phyloP scores from a whole-genome alignment of 2,797 vertebrate species.

The Oreochromis mossambicus region DNA sequence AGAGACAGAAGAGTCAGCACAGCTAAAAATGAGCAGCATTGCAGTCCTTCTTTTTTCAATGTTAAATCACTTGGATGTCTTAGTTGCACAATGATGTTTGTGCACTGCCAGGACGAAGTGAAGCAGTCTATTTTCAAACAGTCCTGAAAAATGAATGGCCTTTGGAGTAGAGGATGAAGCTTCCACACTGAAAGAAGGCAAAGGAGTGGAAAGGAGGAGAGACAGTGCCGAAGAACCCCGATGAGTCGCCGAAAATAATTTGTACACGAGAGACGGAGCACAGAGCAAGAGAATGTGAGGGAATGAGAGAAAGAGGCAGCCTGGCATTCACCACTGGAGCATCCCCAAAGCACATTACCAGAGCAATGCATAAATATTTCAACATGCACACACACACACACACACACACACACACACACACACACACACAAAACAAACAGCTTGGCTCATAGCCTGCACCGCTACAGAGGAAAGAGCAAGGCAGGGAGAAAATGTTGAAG shows the following conservation, averaged over 20 bases:
- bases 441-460: constrained; percentile 47
- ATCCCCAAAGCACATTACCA: constrained; percentile 56
- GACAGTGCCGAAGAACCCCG: not conserved
- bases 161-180: constrained; percentile 15
- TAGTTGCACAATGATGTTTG: not conserved
- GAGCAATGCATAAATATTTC: constrained; percentile 63
- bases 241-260: not conserved
- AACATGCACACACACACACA: constrained; percentile 19
- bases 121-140: constrained; percentile 57
- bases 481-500: constrained; percentile 28
- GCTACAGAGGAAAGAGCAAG: constrained; percentile 27
- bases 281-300: constrained; percentile 3
- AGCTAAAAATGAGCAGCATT: not conserved
- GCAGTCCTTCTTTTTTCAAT: not conserved
- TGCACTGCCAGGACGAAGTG: not conserved
- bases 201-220: not conserved
- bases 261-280: constrained; percentile 2
- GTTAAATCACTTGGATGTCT: not conserved
- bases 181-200: not conserved
- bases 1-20: not conserved
- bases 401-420: constrained; percentile 15
- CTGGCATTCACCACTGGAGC: constrained; percentile 52
- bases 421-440: constrained; percentile 30
- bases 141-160: constrained; percentile 61
- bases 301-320: constrained; percentile 16